phyloP scores from a whole-genome alignment of 2,888 invertebrate species.

The Sphaeridia pumilis region DNA sequence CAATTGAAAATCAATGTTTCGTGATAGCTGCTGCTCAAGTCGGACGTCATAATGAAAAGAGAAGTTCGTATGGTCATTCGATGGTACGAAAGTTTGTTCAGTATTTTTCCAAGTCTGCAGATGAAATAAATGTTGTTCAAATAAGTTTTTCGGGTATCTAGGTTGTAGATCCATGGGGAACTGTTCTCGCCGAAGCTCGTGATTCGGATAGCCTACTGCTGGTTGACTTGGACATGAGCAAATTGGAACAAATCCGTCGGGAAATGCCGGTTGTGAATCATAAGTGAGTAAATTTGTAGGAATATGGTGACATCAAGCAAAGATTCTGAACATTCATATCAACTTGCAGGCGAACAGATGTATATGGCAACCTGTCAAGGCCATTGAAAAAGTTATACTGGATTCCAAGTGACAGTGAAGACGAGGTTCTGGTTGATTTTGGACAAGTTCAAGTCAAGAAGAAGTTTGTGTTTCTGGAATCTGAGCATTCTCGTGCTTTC shows the following conservation, averaged over 20 bases:
- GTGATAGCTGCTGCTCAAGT: conserved; percentile 90
- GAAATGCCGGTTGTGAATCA: conserved; percentile 83
- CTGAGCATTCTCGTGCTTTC: conserved; percentile 58
- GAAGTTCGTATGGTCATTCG: conserved; percentile 82
- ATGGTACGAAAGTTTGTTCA: no score
- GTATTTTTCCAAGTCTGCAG: no score
- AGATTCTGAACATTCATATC: no score
- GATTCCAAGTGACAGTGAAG: conserved; percentile 23
- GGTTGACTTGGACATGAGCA: conserved; percentile 57
- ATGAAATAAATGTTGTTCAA: no score
- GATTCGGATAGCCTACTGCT: conserved; percentile 51
- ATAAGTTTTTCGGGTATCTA: no score
- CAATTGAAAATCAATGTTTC: conserved; percentile 93
- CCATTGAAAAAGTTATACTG: no score
- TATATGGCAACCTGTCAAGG: no score
- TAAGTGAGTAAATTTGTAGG: no score
- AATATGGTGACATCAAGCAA: no score
- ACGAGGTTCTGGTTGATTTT: conserved; percentile 44
- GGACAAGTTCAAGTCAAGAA: conserved; percentile 41
- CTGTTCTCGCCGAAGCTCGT: conserved; percentile 63
- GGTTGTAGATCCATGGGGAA: conserved; percentile 86
- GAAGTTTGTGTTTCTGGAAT: conserved; percentile 12
- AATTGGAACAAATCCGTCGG: conserved; percentile 52
- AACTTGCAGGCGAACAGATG: conserved; percentile 8
- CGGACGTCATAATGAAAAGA: conserved; percentile 72